Conservation (phyloP, 2,797 vertebrate species). For the Echeneis naucrates region DNA sequence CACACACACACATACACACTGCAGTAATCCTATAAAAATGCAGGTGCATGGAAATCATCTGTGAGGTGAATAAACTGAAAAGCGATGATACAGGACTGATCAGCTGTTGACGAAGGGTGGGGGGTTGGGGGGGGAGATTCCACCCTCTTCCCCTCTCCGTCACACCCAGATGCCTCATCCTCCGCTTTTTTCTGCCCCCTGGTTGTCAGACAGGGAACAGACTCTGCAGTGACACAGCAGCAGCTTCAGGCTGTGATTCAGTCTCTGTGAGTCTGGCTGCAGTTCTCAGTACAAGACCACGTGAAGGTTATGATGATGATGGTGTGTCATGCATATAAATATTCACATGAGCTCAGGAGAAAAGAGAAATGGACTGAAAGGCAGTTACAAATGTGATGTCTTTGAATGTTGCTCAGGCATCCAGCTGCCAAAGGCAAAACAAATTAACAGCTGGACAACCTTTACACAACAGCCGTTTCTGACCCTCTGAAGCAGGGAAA, state of each 20-base stretch:
- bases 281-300: not conserved
- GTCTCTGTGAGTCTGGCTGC: too few relatives aligned
- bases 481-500: too few relatives aligned
- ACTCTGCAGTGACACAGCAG: slow-evolving; percentile 17
- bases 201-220: slow-evolving; percentile 1
- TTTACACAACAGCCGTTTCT: too few relatives aligned
- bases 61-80: not conserved
- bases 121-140: not conserved
- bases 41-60: not conserved
- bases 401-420: too few relatives aligned
- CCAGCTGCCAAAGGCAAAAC: too few relatives aligned
- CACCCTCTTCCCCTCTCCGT: not conserved
- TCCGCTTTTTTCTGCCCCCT: slow-evolving; percentile 15
- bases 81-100: not conserved
- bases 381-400: not conserved
- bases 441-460: too few relatives aligned
- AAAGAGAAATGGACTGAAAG: not conserved
- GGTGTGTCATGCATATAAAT: not conserved
- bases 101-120: not conserved
- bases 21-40: not conserved
- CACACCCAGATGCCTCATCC: not conserved
- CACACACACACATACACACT: not conserved
- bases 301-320: not conserved
- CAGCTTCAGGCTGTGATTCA: not conserved
- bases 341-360: too few relatives aligned